These are phyloP conservation scores for Merodon equestris DNA, from an alignment of 2,888 invertebrate species.

Conservation along the genomic window DNA sequence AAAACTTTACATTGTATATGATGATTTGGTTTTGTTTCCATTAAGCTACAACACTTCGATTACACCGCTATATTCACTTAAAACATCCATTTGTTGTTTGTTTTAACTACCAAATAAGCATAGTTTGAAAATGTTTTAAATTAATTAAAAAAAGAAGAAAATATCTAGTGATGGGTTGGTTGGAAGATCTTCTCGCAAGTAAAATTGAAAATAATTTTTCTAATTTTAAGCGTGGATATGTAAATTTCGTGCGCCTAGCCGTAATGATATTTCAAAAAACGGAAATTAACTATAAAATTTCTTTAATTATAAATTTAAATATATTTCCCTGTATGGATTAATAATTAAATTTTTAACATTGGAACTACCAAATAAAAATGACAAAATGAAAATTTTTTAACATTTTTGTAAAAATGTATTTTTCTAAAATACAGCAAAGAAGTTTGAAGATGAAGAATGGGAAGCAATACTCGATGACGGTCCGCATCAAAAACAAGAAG, in stretches of 20 bases:
- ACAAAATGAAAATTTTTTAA: too few species aligned
- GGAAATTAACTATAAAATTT: too few species aligned
- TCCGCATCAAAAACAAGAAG: too few species aligned
- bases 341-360: too few species aligned
- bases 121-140: slow-evolving; percentile 8
- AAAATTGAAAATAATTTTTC: background rate
- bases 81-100: slow-evolving; percentile 31
- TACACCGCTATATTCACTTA: slow-evolving; percentile 49
- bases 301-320: too few species aligned
- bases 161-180: background rate
- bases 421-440: too few species aligned
- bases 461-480: too few species aligned
- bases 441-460: too few species aligned
- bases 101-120: slow-evolving; percentile 13
- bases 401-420: too few species aligned
- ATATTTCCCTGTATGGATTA: too few species aligned
- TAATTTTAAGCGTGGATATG: slow-evolving; percentile 51
- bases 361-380: too few species aligned
- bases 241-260: slow-evolving; percentile 38
- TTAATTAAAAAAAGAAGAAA: background rate
- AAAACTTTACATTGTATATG: slow-evolving; percentile 64
- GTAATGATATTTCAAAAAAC: slow-evolving; percentile 4
- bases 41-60: slow-evolving; percentile 55
- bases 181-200: slow-evolving; percentile 17
- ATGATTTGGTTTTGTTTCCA: slow-evolving; percentile 43